phyloP scores from a whole-genome alignment of 2,888 invertebrate genomes.

The Crocallis elinguaria region DNA sequence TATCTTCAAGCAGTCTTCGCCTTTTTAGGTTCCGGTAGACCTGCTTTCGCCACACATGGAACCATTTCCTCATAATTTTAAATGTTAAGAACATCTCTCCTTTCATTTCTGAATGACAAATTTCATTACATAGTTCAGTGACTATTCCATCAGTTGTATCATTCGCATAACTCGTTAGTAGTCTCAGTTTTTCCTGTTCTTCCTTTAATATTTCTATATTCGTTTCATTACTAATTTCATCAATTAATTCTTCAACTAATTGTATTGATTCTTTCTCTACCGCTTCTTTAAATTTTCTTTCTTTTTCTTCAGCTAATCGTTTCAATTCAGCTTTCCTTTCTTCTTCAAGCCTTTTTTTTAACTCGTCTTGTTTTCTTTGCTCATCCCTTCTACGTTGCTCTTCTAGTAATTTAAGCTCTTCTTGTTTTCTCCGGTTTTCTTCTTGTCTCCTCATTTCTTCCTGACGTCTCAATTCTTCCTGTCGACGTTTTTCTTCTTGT shows the following conservation, averaged over 20 bases:
- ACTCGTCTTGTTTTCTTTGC: conserved; percentile 58
- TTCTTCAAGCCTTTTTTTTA: conserved; percentile 64
- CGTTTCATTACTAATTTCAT: conserved; percentile 61
- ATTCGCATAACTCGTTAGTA: conserved; percentile 56
- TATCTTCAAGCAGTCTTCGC: conserved; percentile 67
- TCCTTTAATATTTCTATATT: conserved; percentile 55
- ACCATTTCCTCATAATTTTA: conserved; percentile 71
- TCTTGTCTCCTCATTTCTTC: conserved; percentile 41
- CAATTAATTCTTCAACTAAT: conserved; percentile 60
- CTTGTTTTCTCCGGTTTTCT: conserved; percentile 33
- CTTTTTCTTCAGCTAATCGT: conserved; percentile 64
- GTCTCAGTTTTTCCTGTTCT: conserved; percentile 60
- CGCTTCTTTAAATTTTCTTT: conserved; percentile 60
- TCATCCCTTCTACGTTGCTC: conserved; percentile 64
- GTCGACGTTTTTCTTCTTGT: conserved; percentile 41
- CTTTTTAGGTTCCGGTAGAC: conserved; percentile 65
- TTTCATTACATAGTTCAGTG: conserved; percentile 61
- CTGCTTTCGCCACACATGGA: conserved; percentile 66
- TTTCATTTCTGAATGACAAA: conserved; percentile 65
- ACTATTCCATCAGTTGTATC: conserved; percentile 59
- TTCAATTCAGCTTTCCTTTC: conserved; percentile 63
- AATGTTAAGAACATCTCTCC: conserved; percentile 65
- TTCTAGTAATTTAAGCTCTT: conserved; percentile 42
- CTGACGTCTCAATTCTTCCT: conserved; percentile 49
- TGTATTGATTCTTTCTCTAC: conserved; percentile 67